Evolutionary conservation across 1,140 invertebrate genomes (phyloP).

Genomic region (Drosophila kepulauana): DNA sequence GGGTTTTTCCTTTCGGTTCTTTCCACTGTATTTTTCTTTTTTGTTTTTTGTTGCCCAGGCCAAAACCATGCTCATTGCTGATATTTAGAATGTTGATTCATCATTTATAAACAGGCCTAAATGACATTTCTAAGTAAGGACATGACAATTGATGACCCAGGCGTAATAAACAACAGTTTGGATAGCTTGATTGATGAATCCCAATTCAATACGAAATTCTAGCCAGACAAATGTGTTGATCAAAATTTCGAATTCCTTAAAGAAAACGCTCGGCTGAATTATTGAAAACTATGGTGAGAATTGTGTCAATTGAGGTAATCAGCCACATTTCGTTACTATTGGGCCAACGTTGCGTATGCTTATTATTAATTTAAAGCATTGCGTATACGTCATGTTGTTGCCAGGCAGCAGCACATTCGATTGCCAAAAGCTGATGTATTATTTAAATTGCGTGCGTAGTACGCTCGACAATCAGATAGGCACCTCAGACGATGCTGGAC

Average conservation of each 20-base stretch:
- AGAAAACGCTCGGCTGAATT: not conserved
- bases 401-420: constrained; percentile 49
- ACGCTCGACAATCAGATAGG: constrained; percentile 25
- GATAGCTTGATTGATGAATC: constrained; percentile 18
- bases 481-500: not conserved
- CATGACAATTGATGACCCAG: constrained; percentile 17
- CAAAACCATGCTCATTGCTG: constrained; percentile 18
- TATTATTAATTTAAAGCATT: constrained; percentile 64
- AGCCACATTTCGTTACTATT: not conserved
- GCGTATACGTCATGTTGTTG: constrained; percentile 53
- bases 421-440: constrained; percentile 58
- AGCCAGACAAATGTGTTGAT: not conserved
- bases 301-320: not conserved
- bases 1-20: not conserved
- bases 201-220: not conserved
- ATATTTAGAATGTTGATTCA: constrained; percentile 34
- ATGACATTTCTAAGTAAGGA: constrained; percentile 26
- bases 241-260: not conserved
- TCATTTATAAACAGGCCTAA: constrained; percentile 17
- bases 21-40: not conserved
- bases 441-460: constrained; percentile 58
- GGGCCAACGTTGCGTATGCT: constrained; percentile 55
- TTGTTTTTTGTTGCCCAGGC: not conserved
- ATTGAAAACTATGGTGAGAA: not conserved
- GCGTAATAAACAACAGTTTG: constrained; percentile 29